phyloP scores from a whole-genome alignment of 2,797 vertebrate genomes.

The Falco cherrug region DNA sequence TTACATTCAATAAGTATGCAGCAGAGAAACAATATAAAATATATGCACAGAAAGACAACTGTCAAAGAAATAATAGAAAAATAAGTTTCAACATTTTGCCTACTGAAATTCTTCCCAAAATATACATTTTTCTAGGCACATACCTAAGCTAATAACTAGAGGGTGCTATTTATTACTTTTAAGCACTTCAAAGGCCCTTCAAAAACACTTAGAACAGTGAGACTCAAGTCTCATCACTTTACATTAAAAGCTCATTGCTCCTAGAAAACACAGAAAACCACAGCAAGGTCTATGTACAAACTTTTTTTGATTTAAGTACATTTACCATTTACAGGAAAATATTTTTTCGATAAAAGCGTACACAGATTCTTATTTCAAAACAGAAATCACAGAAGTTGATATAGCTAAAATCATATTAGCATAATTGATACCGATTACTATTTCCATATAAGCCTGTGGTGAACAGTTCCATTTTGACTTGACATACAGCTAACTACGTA shows the following conservation, averaged over 20 bases:
- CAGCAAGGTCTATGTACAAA: neutral
- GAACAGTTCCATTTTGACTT: neutral
- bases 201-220: slow-evolving; percentile 13
- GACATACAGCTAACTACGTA: neutral
- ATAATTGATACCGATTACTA: neutral
- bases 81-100: neutral
- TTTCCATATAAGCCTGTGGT: neutral
- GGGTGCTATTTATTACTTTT: slow-evolving; percentile 39
- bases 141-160: slow-evolving; percentile 51
- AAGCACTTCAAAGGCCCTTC: slow-evolving; percentile 58
- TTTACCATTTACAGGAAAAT: neutral
- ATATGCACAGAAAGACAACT: neutral
- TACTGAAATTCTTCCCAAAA: slow-evolving; percentile 21
- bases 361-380: neutral
- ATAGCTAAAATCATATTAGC: neutral
- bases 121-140: slow-evolving; percentile 34
- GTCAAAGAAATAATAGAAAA: neutral
- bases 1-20: neutral
- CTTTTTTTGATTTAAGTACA: neutral
- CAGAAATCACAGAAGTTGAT: neutral
- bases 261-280: neutral
- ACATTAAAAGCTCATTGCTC: slow-evolving; percentile 4
- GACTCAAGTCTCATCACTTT: neutral
- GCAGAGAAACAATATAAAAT: neutral
- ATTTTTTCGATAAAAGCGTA: neutral